Conservation (phyloP, 2,797 vertebrate species). For the Buphagus erythrorhynchus region DNA sequence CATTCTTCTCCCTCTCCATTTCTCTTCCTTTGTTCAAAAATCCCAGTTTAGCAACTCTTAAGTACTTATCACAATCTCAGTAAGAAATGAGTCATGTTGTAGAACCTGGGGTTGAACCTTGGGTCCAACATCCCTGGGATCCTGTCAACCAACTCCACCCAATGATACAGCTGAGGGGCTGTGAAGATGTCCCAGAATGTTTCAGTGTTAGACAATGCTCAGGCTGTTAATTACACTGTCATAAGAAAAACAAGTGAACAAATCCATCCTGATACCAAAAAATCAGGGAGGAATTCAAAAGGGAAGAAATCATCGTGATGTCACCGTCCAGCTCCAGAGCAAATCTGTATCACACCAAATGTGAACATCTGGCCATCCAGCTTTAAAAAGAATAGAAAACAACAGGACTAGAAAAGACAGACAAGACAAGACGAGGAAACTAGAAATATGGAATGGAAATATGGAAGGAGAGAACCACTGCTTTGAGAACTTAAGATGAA, state of each 20-base stretch:
- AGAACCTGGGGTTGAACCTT: background rate
- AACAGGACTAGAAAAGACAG: background rate
- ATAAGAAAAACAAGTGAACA: background rate
- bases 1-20: background rate
- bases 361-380: background rate
- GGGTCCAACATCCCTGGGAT: background rate
- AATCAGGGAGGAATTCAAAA: background rate
- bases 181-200: background rate
- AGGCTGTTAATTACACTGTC: background rate
- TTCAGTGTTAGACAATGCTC: background rate
- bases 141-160: background rate
- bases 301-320: accelerated
- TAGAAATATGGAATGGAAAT: background rate
- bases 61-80: background rate
- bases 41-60: background rate
- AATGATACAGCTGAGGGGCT: background rate
- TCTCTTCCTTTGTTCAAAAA: background rate
- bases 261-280: background rate
- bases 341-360: background rate
- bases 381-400: background rate
- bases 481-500: background rate
- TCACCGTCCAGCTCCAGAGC: background rate
- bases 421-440: background rate
- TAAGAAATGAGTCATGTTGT: background rate
- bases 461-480: background rate